Conservation (phyloP, 64 coral and sea anemone genomes). For the Actinia tenebrosa region DNA sequence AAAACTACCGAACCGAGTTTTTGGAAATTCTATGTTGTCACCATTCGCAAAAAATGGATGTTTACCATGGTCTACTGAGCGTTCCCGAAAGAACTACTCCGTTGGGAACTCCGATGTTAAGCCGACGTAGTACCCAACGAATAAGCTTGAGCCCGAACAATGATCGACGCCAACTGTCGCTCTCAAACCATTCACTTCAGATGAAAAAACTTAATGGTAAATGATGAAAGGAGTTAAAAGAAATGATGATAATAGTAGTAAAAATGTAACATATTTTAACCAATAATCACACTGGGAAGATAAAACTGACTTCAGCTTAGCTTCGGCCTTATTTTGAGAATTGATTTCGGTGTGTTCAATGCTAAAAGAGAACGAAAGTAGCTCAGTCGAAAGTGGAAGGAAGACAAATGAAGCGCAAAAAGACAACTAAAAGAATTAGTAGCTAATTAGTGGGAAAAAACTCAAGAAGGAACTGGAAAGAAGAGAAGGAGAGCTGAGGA, state of each 20-base stretch:
- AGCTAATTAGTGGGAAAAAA: too few relatives aligned
- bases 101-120: conserved; percentile 33
- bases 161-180: background rate
- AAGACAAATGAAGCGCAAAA: too few relatives aligned
- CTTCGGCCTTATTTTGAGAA: too few relatives aligned
- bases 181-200: background rate
- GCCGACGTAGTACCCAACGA: conserved; percentile 5
- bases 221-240: background rate
- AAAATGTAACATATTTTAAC: background rate
- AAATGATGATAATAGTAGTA: background rate
- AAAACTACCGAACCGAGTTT: conserved; percentile 81
- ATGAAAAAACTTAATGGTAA: background rate
- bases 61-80: conserved; percentile 33
- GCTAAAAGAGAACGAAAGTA: too few relatives aligned
- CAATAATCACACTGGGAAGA: background rate
- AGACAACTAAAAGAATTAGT: too few relatives aligned
- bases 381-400: too few relatives aligned
- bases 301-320: background rate
- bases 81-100: conserved; percentile 31
- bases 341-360: too few relatives aligned
- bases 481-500: too few relatives aligned
- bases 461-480: too few relatives aligned
- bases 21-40: conserved; percentile 46
- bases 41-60: conserved; percentile 3
- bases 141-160: background rate